Base-by-base conservation (phyloP, 1,140 invertebrate genomes). In the Drosophila tristis region DNA sequence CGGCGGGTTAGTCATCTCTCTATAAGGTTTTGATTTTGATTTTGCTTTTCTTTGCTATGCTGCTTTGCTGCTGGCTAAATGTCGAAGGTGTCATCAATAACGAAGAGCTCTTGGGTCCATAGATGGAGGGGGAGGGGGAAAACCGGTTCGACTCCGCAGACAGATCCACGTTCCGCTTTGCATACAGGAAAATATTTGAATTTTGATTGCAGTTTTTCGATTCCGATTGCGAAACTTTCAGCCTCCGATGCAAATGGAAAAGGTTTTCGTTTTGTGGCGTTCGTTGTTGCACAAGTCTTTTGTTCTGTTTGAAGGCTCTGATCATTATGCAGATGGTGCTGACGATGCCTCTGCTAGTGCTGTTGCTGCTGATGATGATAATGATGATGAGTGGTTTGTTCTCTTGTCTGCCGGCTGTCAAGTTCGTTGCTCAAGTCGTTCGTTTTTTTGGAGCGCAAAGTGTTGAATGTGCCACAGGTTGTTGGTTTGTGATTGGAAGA, bases 11-110 rank as follows among this genome's bases (percentile, higher is more conserved):
- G 84, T 89, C 82, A 89, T 79, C 75, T 62, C 57, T 65, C 11
- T 39, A 39, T 65, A 68, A 62, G 48, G 45, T 80, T 59, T 72
- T 57, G 48, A 59, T 66, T 70, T 70, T 31, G 31, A 59, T 66
- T 70, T 70, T 31, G 31, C 39, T 65, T 49, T 62, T 49, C 25
- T 59, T 50, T 44, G 9, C 44, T 13, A 25, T 67, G 39, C 42
- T 68, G 42, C 60, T 61, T 53, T 55, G 57, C 71, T 53, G 31
- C 44, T 55, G 51, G 66, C 66, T 89, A 87, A 87, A 87, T 87
- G 84, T 87, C 84, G 84, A 89, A 87, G 84, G 84, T 87, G 84
- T 84, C 84, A 87, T 87, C 85, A 87, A 89, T 87, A 78, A 74
- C 74, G 61, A 0, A 13, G 35, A 13, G 35, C 35, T 39, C 35